phyloP scores from a whole-genome alignment of 2,888 invertebrate species.

The Nesidiocoris tenuis region DNA sequence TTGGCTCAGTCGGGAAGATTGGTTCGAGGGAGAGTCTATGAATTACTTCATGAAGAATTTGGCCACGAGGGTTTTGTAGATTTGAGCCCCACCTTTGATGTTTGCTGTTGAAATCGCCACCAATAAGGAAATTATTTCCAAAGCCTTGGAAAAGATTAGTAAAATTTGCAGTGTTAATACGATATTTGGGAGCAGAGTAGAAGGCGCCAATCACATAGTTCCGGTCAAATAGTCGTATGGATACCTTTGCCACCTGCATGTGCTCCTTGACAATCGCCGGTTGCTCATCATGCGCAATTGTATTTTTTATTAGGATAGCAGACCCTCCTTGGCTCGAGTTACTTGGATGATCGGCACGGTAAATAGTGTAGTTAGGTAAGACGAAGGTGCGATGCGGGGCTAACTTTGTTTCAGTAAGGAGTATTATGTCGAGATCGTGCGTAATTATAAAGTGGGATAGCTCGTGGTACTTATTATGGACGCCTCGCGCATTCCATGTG shows the following conservation, averaged over 20 bases:
- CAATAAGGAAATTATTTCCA: neutral
- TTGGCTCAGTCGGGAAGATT: slow-evolving; percentile 18
- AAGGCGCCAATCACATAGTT: slow-evolving; percentile 13
- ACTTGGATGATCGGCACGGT: no score
- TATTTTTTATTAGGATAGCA: slow-evolving; percentile 2
- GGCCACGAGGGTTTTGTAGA: neutral
- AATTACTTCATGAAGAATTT: slow-evolving; percentile 4
- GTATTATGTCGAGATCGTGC: no score
- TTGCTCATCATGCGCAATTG: slow-evolving; percentile 7
- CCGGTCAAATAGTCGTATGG: neutral
- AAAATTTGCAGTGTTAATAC: slow-evolving; percentile 3
- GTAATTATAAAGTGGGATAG: slow-evolving; percentile 2
- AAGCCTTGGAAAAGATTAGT: neutral
- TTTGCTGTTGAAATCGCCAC: slow-evolving; percentile 18
- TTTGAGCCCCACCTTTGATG: slow-evolving; percentile 17
- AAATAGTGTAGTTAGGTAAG: no score
- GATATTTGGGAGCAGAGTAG: slow-evolving; percentile 15
- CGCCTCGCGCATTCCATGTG: slow-evolving; percentile 30
- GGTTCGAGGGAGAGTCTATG: slow-evolving; percentile 14
- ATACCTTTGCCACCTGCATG: slow-evolving; percentile 1
- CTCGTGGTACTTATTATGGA: slow-evolving; percentile 10
- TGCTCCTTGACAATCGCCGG: slow-evolving; percentile 8
- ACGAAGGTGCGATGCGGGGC: no score
- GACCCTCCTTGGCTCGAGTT: slow-evolving; percentile 7
- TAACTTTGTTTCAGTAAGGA: no score